phyloP scores from a whole-genome alignment of 92 coral and sea anemone genomes.

The Muricea muricata region DNA sequence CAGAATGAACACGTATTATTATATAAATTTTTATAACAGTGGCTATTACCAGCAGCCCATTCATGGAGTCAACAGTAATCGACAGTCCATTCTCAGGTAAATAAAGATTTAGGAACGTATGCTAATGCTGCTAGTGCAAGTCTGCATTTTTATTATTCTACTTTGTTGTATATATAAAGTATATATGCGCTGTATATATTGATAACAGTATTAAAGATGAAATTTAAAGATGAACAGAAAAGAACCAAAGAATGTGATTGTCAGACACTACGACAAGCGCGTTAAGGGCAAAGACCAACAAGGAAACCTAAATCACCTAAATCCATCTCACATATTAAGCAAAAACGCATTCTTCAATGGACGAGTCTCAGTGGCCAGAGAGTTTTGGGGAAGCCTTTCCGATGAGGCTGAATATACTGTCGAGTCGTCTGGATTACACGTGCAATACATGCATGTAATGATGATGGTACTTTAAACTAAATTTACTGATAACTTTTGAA shows the following conservation, averaged over 20 bases:
- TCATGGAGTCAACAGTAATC: constrained; percentile 19
- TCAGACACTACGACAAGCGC: constrained; percentile 26
- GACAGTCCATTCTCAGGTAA: constrained; percentile 23
- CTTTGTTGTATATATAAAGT: neutral
- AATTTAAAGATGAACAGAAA: too few relatives aligned
- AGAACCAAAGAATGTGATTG: constrained; percentile 32
- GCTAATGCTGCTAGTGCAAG: too few relatives aligned
- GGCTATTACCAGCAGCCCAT: constrained; percentile 31
- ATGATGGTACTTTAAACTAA: too few relatives aligned
- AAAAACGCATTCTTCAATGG: constrained; percentile 18
- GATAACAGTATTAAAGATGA: too few relatives aligned
- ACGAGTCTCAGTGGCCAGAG: constrained; percentile 8
- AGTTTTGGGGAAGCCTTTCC: constrained; percentile 23
- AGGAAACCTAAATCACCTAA: constrained; percentile 30
- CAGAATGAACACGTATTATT: too few relatives aligned
- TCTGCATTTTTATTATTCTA: too few relatives aligned
- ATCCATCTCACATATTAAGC: constrained; percentile 7
- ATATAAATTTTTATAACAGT: constrained; percentile 16
- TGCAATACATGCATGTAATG: neutral
- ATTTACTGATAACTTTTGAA: too few relatives aligned
- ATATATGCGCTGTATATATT: constrained; percentile 22
- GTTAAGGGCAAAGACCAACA: too few relatives aligned
- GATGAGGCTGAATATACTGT: neutral
- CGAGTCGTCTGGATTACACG: neutral
- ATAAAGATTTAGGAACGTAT: neutral